Evolutionary conservation across 1,140 invertebrate genomes (phyloP).

Genomic region (Drosophila arawakana): DNA sequence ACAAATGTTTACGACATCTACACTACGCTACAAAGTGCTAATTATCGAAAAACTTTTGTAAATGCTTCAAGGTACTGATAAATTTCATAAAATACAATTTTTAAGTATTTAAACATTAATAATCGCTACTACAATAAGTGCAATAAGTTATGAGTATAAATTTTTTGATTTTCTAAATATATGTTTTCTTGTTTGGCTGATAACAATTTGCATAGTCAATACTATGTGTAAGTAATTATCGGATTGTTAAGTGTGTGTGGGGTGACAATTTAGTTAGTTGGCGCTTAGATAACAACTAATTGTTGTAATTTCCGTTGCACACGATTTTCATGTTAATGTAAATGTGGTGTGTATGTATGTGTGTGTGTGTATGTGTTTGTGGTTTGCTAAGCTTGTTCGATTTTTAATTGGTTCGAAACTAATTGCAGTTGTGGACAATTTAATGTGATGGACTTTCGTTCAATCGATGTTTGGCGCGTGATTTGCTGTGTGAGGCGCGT

Average conservation of each 20-base stretch:
- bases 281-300: conserved; percentile 62
- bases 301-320: conserved; percentile 14
- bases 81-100: conserved; percentile 57
- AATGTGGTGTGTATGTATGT: conserved; percentile 32
- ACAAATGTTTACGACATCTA: conserved; percentile 42
- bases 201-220: conserved; percentile 56
- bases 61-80: conserved; percentile 71
- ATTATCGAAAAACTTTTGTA: conserved; percentile 55
- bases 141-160: conserved; percentile 33
- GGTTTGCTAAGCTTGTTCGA: conserved; percentile 36
- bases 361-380: conserved; percentile 28
- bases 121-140: conserved; percentile 58
- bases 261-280: conserved; percentile 21
- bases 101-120: conserved; percentile 60
- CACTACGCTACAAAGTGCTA: conserved; percentile 47
- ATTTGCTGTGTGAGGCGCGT: conserved; percentile 84
- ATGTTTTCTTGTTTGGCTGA: conserved; percentile 14
- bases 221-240: conserved; percentile 18
- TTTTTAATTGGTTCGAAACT: conserved; percentile 33
- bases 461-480: conserved; percentile 84
- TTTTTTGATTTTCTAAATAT: conserved; percentile 4
- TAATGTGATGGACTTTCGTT: conserved; percentile 84
- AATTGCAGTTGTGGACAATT: conserved; percentile 44
- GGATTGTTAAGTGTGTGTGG: conserved; percentile 11
- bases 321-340: conserved; percentile 34